Conservation (phyloP, 2,797 vertebrate genomes). For the Lophius americanus region DNA sequence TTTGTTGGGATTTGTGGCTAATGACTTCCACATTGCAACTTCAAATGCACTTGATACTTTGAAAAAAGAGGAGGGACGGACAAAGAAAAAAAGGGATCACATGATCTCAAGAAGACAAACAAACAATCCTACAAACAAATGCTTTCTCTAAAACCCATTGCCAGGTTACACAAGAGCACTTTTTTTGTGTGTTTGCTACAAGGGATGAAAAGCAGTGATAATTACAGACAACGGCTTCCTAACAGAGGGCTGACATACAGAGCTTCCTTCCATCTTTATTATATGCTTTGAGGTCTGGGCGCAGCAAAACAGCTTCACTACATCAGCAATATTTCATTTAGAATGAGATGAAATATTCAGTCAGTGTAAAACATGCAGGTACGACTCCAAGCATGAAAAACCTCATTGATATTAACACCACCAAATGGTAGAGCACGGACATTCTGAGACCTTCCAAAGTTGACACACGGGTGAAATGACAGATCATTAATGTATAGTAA, state of each 20-base stretch:
- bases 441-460: conserved; percentile 23
- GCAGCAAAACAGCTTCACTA: conserved; percentile 47
- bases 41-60: conserved; percentile 68
- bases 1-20: conserved; percentile 77
- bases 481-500: conserved; percentile 42
- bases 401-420: conserved; percentile 7
- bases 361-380: conserved; percentile 13
- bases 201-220: conserved; percentile 73
- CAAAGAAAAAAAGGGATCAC: conserved; percentile 34
- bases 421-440: not conserved
- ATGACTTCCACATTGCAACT: conserved; percentile 82
- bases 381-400: conserved; percentile 12
- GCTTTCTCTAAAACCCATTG: conserved; percentile 44
- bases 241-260: conserved; percentile 68
- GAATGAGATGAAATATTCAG: conserved; percentile 42
- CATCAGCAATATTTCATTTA: conserved; percentile 49
- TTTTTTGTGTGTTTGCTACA: conserved; percentile 68
- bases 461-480: conserved; percentile 31
- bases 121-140: conserved; percentile 68
- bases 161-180: conserved; percentile 62
- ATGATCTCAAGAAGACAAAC: conserved; percentile 69
- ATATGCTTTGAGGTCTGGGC: conserved; percentile 60
- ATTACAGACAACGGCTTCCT: conserved; percentile 76
- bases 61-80: conserved; percentile 11
- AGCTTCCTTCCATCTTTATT: conserved; percentile 78